Conservation (phyloP, 2,113 vertebrate genomes). For the Sebastes fasciatus region DNA sequence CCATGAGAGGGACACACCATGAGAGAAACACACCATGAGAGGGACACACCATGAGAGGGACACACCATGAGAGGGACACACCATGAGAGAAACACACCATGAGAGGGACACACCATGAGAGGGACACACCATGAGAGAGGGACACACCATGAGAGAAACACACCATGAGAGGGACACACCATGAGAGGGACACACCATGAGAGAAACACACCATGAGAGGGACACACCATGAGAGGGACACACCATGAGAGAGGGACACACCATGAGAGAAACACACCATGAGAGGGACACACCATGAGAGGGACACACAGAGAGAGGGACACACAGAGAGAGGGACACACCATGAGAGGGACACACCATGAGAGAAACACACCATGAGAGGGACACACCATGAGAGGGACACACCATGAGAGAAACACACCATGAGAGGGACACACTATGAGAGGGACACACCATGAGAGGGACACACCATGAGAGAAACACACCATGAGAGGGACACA, state of each 20-base stretch:
- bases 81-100: too few relatives aligned
- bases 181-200: conserved; percentile 21
- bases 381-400: conserved; percentile 27
- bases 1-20: not conserved
- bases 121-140: not conserved
- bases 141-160: not conserved
- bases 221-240: conserved; percentile 27
- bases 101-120: conserved; percentile 23
- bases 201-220: not conserved
- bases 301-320: conserved; percentile 1
- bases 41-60: conserved; percentile 1
- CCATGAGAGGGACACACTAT: not conserved
- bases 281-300: conserved; percentile 22
- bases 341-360: conserved; percentile 9
- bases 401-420: conserved; percentile 12
- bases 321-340: conserved; percentile 15
- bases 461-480: not conserved
- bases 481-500: conserved; percentile 10
- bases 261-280: not conserved
- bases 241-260: conserved; percentile 15
- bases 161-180: conserved; percentile 9
- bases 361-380: not conserved
- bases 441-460: conserved; percentile 23
- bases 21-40: not conserved
- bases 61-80: conserved; percentile 16